phyloP scores from a whole-genome alignment of 1,140 invertebrate genomes.

The Drosophila sp. region DNA sequence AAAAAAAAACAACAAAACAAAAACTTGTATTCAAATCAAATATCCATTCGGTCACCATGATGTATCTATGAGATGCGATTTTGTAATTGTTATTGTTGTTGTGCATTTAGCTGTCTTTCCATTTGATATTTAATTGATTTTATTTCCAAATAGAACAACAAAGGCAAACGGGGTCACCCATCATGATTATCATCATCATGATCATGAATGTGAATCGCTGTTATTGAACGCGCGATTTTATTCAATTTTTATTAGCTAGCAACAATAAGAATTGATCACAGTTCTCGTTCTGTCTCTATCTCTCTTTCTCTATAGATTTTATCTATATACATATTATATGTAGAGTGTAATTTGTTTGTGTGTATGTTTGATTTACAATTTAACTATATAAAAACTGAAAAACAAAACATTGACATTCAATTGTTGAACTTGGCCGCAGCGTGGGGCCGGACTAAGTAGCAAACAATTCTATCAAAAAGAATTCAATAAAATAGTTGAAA shows the following conservation, averaged over 20 bases:
- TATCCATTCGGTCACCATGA: neutral
- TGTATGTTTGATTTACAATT: constrained; percentile 5
- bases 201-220: constrained; percentile 27
- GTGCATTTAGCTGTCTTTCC: constrained; percentile 2
- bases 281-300: neutral
- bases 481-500: neutral
- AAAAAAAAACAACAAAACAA: too few relatives aligned
- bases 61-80: constrained; percentile 41
- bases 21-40: constrained; percentile 27
- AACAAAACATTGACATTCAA: constrained; percentile 8
- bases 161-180: constrained; percentile 56
- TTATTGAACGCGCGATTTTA: constrained; percentile 78
- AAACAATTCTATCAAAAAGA: neutral
- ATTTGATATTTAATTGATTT: constrained; percentile 51
- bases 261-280: constrained; percentile 20
- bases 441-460: neutral
- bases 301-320: neutral
- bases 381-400: neutral
- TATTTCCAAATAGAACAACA: constrained; percentile 46
- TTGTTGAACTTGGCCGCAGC: neutral
- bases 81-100: constrained; percentile 46
- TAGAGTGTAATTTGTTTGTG: constrained; percentile 4
- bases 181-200: neutral
- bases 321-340: neutral
- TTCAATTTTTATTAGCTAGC: constrained; percentile 76